Evolutionary conservation across 2,888 invertebrate genomes (phyloP).

Genomic region (Aporophyla nigra): DNA sequence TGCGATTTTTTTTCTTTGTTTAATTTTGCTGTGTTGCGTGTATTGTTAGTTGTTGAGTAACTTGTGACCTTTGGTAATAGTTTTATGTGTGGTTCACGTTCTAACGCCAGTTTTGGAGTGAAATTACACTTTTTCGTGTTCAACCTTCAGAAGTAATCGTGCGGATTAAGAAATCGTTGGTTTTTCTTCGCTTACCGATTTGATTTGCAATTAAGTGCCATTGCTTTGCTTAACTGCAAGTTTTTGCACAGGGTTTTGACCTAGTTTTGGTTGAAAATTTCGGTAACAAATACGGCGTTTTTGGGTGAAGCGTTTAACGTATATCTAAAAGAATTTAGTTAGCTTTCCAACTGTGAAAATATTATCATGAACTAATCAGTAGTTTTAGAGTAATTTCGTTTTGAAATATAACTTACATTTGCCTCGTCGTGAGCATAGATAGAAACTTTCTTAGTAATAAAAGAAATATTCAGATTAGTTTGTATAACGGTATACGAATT

Average conservation of each 20-base stretch:
- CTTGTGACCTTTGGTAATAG: conserved; percentile 54
- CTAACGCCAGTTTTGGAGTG: conserved; percentile 44
- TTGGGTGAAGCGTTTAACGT: not conserved
- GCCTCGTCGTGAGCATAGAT: no score
- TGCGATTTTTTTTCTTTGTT: conserved; percentile 53
- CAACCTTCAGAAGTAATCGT: conserved; percentile 53
- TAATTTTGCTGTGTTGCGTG: conserved; percentile 43
- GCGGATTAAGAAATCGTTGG: conserved; percentile 52
- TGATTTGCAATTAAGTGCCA: conserved; percentile 53
- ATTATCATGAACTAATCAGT: not conserved
- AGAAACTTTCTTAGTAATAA: not conserved
- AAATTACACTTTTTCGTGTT: conserved; percentile 52
- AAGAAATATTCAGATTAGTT: not conserved
- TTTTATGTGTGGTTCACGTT: conserved; percentile 43
- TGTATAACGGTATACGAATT: conserved; percentile 11
- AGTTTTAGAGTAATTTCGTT: conserved; percentile 2
- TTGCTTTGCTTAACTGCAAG: conserved; percentile 20
- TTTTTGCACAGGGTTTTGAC: conserved; percentile 37
- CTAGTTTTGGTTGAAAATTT: conserved; percentile 17
- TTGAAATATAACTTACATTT: not conserved
- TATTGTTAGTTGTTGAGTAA: conserved; percentile 43
- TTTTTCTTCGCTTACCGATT: conserved; percentile 44
- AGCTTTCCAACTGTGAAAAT: conserved; percentile 5
- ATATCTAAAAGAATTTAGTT: not conserved
- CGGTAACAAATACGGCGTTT: not conserved